phyloP scores from a whole-genome alignment of 1,140 invertebrate genomes.

The Dinothrombium tinctorium region DNA sequence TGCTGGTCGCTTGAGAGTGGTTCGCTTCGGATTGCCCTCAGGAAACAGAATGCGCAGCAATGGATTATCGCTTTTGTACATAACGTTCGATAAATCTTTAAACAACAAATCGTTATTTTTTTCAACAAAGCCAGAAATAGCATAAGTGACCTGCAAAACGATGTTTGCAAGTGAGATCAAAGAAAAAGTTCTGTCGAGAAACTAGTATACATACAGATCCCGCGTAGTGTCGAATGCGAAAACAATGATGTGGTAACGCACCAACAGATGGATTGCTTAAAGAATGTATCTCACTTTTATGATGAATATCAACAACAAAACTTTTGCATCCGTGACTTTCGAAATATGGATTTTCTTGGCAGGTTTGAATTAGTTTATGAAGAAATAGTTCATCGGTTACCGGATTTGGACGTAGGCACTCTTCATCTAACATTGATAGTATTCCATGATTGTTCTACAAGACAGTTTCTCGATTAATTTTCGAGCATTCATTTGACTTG shows the following conservation, averaged over 20 bases:
- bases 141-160: conserved; percentile 50
- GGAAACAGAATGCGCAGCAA: conserved; percentile 37
- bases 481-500: not conserved
- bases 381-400: conserved; percentile 59
- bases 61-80: conserved; percentile 43
- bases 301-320: not conserved
- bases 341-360: conserved; percentile 51
- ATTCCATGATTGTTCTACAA: conserved; percentile 46
- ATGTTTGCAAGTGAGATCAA: not conserved
- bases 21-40: conserved; percentile 32
- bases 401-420: conserved; percentile 67
- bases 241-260: conserved; percentile 21
- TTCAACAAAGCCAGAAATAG: conserved; percentile 62
- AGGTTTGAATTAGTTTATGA: conserved; percentile 45
- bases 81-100: conserved; percentile 55
- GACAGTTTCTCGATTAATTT: conserved; percentile 3
- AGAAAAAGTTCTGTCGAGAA: not conserved
- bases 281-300: not conserved
- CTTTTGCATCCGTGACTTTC: conserved; percentile 30
- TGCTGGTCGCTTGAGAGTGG: conserved; percentile 41
- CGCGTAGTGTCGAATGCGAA: conserved; percentile 65
- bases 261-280: conserved; percentile 10
- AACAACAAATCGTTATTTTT: conserved; percentile 83
- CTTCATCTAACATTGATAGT: conserved; percentile 39
- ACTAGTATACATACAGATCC: conserved; percentile 30